Conservation (phyloP, 2,113 vertebrate genomes). For the Ovis canadensis region DNA sequence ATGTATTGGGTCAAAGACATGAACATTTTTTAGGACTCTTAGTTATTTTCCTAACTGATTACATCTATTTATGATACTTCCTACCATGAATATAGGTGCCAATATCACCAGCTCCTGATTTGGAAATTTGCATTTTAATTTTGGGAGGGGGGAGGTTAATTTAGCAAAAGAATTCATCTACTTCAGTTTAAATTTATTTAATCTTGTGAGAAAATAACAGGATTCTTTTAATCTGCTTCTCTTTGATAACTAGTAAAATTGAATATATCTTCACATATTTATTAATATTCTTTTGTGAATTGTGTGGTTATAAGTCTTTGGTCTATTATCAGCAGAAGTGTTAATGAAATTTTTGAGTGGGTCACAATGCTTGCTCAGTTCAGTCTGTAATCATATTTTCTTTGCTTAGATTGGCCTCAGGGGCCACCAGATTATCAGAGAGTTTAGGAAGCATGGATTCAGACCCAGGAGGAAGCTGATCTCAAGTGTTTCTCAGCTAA, state of each 20-base stretch:
- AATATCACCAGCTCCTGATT: background rate
- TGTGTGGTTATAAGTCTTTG: background rate
- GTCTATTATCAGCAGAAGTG: background rate
- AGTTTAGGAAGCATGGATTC: background rate
- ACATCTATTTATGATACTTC: background rate
- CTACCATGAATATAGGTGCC: background rate
- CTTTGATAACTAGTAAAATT: constrained; percentile 2
- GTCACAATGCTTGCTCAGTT: background rate
- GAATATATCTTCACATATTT: background rate
- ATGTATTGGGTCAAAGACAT: background rate
- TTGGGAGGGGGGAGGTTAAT: background rate
- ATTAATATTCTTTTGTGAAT: background rate
- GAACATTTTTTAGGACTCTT: background rate
- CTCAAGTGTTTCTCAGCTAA: background rate
- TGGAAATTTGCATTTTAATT: background rate
- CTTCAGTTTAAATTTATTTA: background rate
- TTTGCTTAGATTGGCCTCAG: background rate
- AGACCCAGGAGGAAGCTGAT: background rate
- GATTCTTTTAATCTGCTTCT: background rate
- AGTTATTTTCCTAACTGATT: constrained; percentile 12
- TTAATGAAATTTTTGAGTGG: background rate
- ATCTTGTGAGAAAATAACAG: background rate
- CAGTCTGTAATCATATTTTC: background rate
- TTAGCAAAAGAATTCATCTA: background rate
- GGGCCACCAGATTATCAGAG: background rate